Conservation (phyloP, 1,140 invertebrate species). For the Physella acuta region DNA sequence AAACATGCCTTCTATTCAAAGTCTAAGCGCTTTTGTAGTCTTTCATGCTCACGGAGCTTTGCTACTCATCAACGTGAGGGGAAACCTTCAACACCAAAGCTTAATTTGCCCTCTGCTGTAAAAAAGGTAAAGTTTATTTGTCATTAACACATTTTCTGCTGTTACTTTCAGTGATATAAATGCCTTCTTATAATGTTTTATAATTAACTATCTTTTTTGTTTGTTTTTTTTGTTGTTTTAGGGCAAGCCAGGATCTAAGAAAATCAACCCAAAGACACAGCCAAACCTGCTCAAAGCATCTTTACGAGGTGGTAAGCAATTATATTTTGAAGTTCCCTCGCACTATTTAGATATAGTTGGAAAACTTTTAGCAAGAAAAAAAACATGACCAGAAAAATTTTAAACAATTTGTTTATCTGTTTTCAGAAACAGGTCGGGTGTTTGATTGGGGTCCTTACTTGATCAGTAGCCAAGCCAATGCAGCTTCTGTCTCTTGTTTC, state of each 20-base stretch:
- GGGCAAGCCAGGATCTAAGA: constrained; percentile 20
- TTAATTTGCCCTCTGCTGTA: background rate
- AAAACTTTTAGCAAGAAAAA: too few relatives aligned
- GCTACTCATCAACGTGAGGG: constrained; percentile 49
- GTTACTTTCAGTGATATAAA: too few relatives aligned
- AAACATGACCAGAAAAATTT: too few relatives aligned
- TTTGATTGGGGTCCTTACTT: constrained; percentile 77
- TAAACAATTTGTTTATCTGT: constrained; percentile 1
- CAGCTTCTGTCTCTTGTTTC: constrained; percentile 86
- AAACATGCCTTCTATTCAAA: constrained; percentile 88
- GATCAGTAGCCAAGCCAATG: constrained; percentile 74
- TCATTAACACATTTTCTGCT: background rate
- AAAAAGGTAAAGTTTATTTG: constrained; percentile 29
- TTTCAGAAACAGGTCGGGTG: constrained; percentile 41
- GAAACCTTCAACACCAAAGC: constrained; percentile 36
- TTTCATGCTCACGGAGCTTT: constrained; percentile 57
- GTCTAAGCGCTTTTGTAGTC: constrained; percentile 66
- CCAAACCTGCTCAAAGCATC: constrained; percentile 14
- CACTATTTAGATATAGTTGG: too few relatives aligned
- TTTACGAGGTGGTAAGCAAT: constrained; percentile 16
- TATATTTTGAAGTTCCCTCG: too few relatives aligned
- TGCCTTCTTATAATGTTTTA: background rate
- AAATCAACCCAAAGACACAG: constrained; percentile 10
- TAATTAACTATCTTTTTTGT: background rate
- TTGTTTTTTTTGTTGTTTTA: background rate